phyloP scores from a whole-genome alignment of 64 coral and sea anemone species.

The Hydrozoanthus tunicans region DNA sequence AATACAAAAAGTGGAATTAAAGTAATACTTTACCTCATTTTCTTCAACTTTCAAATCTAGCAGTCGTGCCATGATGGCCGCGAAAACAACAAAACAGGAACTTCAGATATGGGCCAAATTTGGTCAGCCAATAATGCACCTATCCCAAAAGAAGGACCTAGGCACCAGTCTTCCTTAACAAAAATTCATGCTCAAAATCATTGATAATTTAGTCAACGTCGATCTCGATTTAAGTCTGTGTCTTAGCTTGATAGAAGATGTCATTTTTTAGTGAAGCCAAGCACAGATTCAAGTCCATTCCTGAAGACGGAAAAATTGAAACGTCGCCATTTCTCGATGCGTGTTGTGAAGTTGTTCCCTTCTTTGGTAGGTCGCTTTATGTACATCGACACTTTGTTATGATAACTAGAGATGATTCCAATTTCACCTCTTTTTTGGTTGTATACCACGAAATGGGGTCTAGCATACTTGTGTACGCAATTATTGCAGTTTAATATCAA shows the following conservation, averaged over 20 bases:
- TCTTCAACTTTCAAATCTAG: conserved; percentile 49
- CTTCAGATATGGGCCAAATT: conserved; percentile 54
- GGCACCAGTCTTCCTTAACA: conserved; percentile 2
- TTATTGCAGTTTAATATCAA: no score
- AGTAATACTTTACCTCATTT: conserved; percentile 47
- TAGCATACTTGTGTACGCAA: conserved; percentile 3
- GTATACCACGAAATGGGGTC: not conserved
- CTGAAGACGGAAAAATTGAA: conserved; percentile 90
- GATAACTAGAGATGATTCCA: conserved; percentile 4
- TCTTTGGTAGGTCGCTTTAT: conserved; percentile 78
- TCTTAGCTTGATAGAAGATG: conserved; percentile 53
- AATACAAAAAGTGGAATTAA: not conserved
- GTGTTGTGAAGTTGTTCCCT: conserved; percentile 87
- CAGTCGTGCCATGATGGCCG: conserved; percentile 60
- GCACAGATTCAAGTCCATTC: conserved; percentile 69
- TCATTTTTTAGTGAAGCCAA: conserved; percentile 93
- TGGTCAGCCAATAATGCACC: conserved; percentile 50
- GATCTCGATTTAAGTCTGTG: not conserved
- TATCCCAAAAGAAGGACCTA: conserved; percentile 56
- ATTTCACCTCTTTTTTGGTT: conserved; percentile 4
- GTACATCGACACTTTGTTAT: not conserved
- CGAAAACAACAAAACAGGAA: conserved; percentile 66
- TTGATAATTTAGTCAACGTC: not conserved
- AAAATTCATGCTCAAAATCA: not conserved
- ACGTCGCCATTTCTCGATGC: conserved; percentile 92